A percentile compares a stretch with the other conserved stretches of the same genome.
These are phyloP conservation scores for Drosophila simulans DNA, from an alignment of 1,140 invertebrate genomes.

Conservation along the genomic window DNA sequence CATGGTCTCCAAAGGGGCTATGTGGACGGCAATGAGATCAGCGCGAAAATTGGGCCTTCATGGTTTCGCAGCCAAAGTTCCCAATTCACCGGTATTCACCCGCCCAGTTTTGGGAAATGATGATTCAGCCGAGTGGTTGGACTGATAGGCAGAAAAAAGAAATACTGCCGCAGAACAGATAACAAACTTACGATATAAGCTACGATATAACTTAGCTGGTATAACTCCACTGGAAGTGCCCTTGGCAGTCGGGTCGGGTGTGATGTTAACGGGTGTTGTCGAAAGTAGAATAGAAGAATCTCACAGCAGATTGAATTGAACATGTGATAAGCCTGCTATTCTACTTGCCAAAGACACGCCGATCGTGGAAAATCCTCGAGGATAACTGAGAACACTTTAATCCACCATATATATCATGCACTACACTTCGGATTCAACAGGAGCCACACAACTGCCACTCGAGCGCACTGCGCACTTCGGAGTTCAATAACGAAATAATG, in stretches of 20 bases:
- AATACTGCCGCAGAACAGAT: slow-evolving; percentile 6
- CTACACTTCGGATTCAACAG: neutral
- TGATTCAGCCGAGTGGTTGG: slow-evolving; percentile 18
- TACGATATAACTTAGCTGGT: neutral
- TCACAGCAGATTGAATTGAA: slow-evolving; percentile 61
- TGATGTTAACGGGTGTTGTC: slow-evolving; percentile 67
- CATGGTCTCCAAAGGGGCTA: slow-evolving; percentile 43
- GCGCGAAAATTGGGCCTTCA: neutral
- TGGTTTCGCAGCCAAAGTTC: neutral
- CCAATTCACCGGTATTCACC: neutral
- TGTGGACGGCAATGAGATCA: slow-evolving; percentile 19
- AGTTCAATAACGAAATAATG: slow-evolving; percentile 82
- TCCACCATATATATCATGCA: neutral
- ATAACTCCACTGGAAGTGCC: neutral
- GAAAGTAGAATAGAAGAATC: slow-evolving; percentile 83
- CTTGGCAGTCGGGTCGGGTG: neutral
- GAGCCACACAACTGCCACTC: slow-evolving; percentile 9
- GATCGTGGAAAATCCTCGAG: slow-evolving; percentile 18
- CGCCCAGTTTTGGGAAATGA: slow-evolving; percentile 5
- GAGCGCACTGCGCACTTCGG: slow-evolving; percentile 61
- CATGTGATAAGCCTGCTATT: slow-evolving; percentile 83
- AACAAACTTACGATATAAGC: slow-evolving; percentile 5
- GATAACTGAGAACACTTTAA: slow-evolving; percentile 5
- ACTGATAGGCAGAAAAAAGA: slow-evolving; percentile 6
- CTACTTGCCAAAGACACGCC: slow-evolving; percentile 77